Conservation (phyloP, 1,140 invertebrate species). For the Ericerus pela region DNA sequence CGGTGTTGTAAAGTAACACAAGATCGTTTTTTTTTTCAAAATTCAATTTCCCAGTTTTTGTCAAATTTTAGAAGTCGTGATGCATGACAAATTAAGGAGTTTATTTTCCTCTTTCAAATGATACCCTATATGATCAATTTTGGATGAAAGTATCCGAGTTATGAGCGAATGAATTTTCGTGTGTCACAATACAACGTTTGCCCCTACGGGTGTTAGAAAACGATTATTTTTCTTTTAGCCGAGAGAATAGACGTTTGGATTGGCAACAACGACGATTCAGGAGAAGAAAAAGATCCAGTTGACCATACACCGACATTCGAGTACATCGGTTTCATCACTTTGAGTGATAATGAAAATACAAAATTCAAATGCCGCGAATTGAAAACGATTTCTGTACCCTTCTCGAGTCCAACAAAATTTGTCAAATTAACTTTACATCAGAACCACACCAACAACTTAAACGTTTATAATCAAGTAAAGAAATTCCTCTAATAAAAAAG, state of each 20-base stretch:
- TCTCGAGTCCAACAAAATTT: slow-evolving; percentile 44
- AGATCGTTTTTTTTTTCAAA: no score
- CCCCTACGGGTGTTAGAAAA: no score
- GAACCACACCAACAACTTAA: slow-evolving; percentile 58
- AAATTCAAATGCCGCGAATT: slow-evolving; percentile 70
- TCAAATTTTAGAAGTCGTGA: no score
- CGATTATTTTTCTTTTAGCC: slow-evolving; percentile 26
- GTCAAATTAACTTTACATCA: slow-evolving; percentile 70
- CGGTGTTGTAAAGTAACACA: no score
- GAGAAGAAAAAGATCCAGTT: slow-evolving; percentile 26
- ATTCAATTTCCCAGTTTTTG: no score
- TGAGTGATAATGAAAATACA: slow-evolving; percentile 66
- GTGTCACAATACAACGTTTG: no score
- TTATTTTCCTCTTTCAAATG: no score
- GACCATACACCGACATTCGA: slow-evolving; percentile 37
- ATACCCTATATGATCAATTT: no score
- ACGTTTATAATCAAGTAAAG: slow-evolving; percentile 64
- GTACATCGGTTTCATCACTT: slow-evolving; percentile 61
- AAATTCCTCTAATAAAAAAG: slow-evolving; percentile 9
- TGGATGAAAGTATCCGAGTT: no score
- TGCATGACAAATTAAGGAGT: no score
- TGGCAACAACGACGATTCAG: slow-evolving; percentile 34
- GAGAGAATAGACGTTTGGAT: slow-evolving; percentile 36
- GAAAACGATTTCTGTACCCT: slow-evolving; percentile 64
- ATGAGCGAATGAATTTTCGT: no score